Evolutionary conservation across 2,113 vertebrate genomes (phyloP).

Genomic region (Zapornia atra): DNA sequence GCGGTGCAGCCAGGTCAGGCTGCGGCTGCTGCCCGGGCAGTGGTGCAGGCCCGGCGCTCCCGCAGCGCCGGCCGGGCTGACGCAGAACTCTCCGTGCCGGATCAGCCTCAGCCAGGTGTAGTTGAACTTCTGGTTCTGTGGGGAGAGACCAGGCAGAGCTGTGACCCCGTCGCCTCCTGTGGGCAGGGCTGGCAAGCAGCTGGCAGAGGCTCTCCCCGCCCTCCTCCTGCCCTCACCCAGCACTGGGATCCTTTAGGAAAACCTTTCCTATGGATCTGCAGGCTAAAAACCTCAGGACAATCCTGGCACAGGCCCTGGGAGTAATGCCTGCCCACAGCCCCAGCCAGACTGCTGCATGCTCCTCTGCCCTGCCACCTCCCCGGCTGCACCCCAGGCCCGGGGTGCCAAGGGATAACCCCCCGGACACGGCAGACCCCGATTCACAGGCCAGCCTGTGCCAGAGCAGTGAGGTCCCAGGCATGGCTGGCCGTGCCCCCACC

Average conservation of each 20-base stretch:
- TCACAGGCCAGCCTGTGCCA: too few relatives aligned
- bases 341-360: fast-evolving
- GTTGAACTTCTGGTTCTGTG: conserved; percentile 89
- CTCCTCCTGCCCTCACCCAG: not conserved
- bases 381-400: not conserved
- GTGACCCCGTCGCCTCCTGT: fast-evolving
- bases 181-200: fast-evolving
- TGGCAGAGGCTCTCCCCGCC: not conserved
- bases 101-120: conserved; percentile 92
- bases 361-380: not conserved
- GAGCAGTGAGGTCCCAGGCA: not conserved
- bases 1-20: conserved; percentile 85
- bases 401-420: not conserved
- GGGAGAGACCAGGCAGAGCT: not conserved
- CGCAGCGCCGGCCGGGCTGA: conserved; percentile 27
- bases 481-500: fast-evolving
- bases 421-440: fast-evolving
- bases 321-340: not conserved
- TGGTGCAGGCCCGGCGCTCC: conserved; percentile 53
- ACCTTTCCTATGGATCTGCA: not conserved
- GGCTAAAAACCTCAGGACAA: not conserved
- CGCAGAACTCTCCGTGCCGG: conserved; percentile 81
- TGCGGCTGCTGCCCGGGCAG: conserved; percentile 76
- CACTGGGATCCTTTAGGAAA: not conserved
- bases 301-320: not conserved